These are phyloP conservation scores for Eumaeus atala DNA, from an alignment of 1,140 invertebrate species.

Conservation along the genomic window DNA sequence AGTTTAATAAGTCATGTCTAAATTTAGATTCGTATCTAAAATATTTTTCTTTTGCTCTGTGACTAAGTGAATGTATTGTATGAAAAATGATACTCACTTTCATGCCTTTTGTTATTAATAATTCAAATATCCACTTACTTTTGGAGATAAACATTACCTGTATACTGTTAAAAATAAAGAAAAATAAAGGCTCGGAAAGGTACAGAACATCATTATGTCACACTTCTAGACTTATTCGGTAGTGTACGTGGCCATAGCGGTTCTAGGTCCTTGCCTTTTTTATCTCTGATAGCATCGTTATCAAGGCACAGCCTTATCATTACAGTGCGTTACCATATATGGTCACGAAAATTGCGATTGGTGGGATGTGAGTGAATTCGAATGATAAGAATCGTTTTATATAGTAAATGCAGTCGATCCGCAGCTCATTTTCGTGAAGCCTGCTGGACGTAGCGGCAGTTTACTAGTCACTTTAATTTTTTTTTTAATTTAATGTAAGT, in stretches of 20 bases:
- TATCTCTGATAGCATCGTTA: slow-evolving; percentile 45
- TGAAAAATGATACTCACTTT: no score
- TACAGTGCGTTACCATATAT: slow-evolving; percentile 61
- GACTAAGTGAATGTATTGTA: no score
- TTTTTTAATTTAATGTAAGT: slow-evolving; percentile 60
- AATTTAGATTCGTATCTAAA: no score
- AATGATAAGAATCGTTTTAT: slow-evolving; percentile 67
- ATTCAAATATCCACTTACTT: no score
- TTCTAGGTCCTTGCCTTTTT: slow-evolving; percentile 16
- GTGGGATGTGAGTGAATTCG: slow-evolving; percentile 50
- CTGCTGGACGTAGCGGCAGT: slow-evolving; percentile 52
- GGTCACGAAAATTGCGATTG: slow-evolving; percentile 67
- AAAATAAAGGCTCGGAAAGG: no score
- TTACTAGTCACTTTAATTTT: slow-evolving; percentile 48
- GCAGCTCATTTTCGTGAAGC: slow-evolving; percentile 55
- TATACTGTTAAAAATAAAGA: no score
- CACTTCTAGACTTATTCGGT: not conserved
- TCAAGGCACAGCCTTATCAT: slow-evolving; percentile 49
- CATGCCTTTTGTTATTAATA: no score
- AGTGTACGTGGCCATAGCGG: not conserved
- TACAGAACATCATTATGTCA: not conserved
- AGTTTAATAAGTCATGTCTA: no score
- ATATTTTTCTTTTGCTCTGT: no score
- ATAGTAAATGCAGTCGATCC: slow-evolving; percentile 52
- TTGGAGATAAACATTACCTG: no score